Base-by-base conservation (phyloP, 2,888 invertebrate species). In the Branchipolynoe longqiensis region DNA sequence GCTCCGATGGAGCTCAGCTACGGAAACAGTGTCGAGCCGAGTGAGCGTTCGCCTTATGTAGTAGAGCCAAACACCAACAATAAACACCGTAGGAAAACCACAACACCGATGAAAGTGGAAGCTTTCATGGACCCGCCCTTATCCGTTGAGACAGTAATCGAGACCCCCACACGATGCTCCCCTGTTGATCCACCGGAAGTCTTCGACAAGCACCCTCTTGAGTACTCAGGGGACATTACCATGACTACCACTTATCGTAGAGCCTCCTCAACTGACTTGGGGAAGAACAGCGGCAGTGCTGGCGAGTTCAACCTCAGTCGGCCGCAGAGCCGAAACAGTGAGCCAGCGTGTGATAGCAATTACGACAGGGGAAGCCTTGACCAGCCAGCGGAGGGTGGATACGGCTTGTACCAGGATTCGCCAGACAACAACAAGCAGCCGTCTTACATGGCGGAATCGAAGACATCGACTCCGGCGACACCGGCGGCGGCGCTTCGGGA, bases 41-140 rank as follows among this genome's bases (percentile, higher is more conserved):
- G 40, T 4, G 40, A 25, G 12, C 62, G n/a, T 38, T 64, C 83
- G 22, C 56, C 58, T 14, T 38, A 31, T n/a, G 14, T 62, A 22
- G 40, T 25, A 33, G 84, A 84, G 28, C 48, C 48, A 14, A 48
- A n/a, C 28, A 58, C 62, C 25, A 59, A 62, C 36, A 84, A 48
- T 33, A 84, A 84, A 41, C 62, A 59, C 31, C 84, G 84, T 33
- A 69, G 84, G 40, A 84, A 84, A 33, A 64, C 84, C 31, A 62
- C 84, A 28, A 84, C 84, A 18, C 84, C 84, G 3, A 59, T 62
- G 54, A 84, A 69, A 33, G 69, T 84, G 62, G 84, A 83, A 28
- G 33, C n/a, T 18, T 62, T 58, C 62, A 59, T 83, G 62, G 83
- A 78, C 48, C 78, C 78, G 14, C 78, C 28, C 14, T 48, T 48